A percentile compares a stretch with the other conserved stretches of the same genome.
These are phyloP conservation scores for Speoplatyrhinus poulsoni DNA, from an alignment of 2,113 vertebrate genomes.

Conservation along the genomic window DNA sequence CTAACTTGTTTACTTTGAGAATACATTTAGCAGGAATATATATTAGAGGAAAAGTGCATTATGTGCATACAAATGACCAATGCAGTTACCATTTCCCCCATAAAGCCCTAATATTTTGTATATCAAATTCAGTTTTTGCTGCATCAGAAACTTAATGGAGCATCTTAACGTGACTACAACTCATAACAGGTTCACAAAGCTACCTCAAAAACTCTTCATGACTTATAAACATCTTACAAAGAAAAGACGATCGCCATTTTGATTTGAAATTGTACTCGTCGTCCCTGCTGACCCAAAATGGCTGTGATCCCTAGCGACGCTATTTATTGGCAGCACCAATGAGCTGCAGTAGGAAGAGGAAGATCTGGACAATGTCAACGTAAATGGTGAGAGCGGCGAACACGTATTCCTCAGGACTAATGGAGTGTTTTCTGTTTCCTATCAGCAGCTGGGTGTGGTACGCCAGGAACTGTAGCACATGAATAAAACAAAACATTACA, in stretches of 20 bases:
- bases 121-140: too few relatives aligned
- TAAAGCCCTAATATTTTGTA: too few relatives aligned
- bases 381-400: slow-evolving; percentile 91
- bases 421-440: slow-evolving; percentile 91
- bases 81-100: neutral
- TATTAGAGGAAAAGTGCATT: slow-evolving; percentile 34
- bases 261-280: neutral
- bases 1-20: neutral
- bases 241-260: neutral
- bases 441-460: slow-evolving; percentile 95
- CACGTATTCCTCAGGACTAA: slow-evolving; percentile 91
- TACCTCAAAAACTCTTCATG: neutral
- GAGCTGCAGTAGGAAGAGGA: slow-evolving; percentile 89
- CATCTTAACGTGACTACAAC: neutral
- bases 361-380: slow-evolving; percentile 92
- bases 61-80: slow-evolving; percentile 17
- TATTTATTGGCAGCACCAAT: slow-evolving; percentile 76
- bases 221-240: neutral
- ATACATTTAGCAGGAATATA: slow-evolving; percentile 20
- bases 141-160: neutral
- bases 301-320: neutral
- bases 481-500: slow-evolving; percentile 3
- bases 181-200: neutral
- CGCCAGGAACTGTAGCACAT: slow-evolving; percentile 85
- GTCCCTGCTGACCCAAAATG: neutral